Conservation (phyloP, 1,140 invertebrate genomes). For the Camponotus pennsylvanicus region DNA sequence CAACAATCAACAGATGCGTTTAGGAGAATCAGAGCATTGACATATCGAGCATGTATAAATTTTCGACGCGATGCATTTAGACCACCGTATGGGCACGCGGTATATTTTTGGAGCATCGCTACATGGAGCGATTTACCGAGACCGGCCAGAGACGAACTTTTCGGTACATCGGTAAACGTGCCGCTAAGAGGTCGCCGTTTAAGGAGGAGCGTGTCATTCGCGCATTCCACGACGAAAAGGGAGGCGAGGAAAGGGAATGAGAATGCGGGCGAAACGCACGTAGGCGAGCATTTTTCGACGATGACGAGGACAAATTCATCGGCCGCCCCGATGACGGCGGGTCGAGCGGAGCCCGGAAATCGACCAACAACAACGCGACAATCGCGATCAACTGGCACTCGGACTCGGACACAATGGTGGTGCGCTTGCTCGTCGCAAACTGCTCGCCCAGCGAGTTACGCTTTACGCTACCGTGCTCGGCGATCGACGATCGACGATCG, state of each 20-base stretch:
- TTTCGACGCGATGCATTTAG: constrained; percentile 70
- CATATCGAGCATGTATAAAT: constrained; percentile 26
- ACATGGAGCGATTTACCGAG: constrained; percentile 74
- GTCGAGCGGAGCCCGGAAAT: background rate
- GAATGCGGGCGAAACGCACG: constrained; percentile 36
- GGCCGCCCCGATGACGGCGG: background rate
- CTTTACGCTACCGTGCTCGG: background rate
- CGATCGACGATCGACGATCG: constrained; percentile 18
- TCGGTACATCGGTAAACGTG: constrained; percentile 73
- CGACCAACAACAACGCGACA: constrained; percentile 24
- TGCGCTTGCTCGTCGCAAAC: constrained; percentile 14
- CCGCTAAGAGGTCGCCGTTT: background rate
- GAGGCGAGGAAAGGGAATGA: background rate
- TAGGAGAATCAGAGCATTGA: background rate
- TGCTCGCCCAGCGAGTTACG: constrained; percentile 14
- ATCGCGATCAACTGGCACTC: constrained; percentile 39
- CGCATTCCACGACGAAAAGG: background rate
- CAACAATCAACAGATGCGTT: background rate
- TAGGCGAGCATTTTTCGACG: constrained; percentile 11
- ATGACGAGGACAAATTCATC: background rate
- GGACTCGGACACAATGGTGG: constrained; percentile 64
- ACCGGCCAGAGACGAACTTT: constrained; percentile 72
- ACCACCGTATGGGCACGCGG: constrained; percentile 63
- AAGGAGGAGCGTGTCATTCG: background rate
- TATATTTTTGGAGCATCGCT: constrained; percentile 75